Conservation (phyloP, 2,113 vertebrate species). For the Lonchura striata region DNA sequence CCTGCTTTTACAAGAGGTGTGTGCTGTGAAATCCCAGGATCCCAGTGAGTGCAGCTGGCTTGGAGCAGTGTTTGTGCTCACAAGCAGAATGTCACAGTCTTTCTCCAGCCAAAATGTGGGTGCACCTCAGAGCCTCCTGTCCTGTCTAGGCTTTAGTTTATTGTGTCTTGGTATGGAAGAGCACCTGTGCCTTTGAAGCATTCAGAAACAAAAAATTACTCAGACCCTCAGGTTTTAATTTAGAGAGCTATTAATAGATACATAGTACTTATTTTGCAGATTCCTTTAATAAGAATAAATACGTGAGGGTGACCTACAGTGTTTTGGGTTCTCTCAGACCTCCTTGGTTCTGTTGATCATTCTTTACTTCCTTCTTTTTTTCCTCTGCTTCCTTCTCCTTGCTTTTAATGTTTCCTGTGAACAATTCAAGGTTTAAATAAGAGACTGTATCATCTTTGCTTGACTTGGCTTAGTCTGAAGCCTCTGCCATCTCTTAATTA, state of each 20-base stretch:
- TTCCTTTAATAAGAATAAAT: neutral
- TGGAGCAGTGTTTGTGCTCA: neutral
- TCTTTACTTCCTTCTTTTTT: neutral
- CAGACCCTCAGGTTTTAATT: neutral
- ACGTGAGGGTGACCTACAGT: neutral
- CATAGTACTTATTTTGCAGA: neutral
- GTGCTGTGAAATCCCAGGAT: neutral
- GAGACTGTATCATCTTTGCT: fast-evolving
- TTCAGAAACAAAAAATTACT: neutral
- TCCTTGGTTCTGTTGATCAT: neutral
- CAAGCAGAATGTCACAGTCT: neutral
- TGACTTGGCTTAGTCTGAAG: neutral
- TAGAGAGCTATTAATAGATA: neutral
- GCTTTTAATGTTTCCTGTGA: neutral
- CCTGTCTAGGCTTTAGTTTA: neutral
- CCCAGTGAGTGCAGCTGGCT: neutral
- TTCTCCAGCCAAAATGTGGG: fast-evolving
- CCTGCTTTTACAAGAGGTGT: neutral
- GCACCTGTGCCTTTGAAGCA: neutral
- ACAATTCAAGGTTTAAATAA: neutral
- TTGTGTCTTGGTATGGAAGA: neutral
- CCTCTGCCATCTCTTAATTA: neutral
- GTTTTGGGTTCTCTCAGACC: neutral
- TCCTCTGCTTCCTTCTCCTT: neutral
- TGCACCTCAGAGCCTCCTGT: neutral